Evolutionary conservation across 2,888 invertebrate genomes (phyloP), one percentile per base, ranked within the genome.

Genomic region (Aproaerema taeniolella): DNA sequence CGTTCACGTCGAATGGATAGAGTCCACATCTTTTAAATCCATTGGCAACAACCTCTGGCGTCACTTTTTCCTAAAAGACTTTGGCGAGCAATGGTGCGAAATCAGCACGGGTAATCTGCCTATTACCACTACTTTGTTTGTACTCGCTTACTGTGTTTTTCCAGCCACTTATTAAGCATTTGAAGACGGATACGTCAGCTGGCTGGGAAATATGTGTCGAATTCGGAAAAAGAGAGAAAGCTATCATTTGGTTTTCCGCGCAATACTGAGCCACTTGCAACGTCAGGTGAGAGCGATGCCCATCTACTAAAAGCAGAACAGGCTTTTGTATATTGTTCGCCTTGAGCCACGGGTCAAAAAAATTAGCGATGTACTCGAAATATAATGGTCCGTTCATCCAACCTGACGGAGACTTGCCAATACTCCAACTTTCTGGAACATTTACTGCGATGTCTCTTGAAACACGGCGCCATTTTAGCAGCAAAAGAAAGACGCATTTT

Each of bases 301-400:
- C 67, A 51, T 77, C 73, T 31, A 78, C 39, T 39, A 65, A 70
- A 2, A 75, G 31, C 29, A 77, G 52, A 25, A 74, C 52, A 13
- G 71, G 72, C 11, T 58, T 46, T 42, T 54, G 41, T 16, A 74
- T 54, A 20, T 58, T 44, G 36, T 64, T 55, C 20, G 46, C 45
- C 25, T 53, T 32, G 13, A 74, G 36, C 67, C 66, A 72, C 20
- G 60, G 60, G 32, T 57, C 41, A 47, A 73, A 67, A 9, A 65
- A 45, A 48, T 73, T 71, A 2, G 59, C 52, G 1, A 74, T 53
- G 48, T 63, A 74, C 45, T 74, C 66, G 45, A 50, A 73, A 48
- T 75, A 75, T 1, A 55, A 53, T 43, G 58, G 58, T 0, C 52
- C 49, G 4, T 61, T 69, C 68, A 74, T 74, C 70, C 75, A 74